Conservation (phyloP, 2,888 invertebrate genomes). For the Andrena bicolor region DNA sequence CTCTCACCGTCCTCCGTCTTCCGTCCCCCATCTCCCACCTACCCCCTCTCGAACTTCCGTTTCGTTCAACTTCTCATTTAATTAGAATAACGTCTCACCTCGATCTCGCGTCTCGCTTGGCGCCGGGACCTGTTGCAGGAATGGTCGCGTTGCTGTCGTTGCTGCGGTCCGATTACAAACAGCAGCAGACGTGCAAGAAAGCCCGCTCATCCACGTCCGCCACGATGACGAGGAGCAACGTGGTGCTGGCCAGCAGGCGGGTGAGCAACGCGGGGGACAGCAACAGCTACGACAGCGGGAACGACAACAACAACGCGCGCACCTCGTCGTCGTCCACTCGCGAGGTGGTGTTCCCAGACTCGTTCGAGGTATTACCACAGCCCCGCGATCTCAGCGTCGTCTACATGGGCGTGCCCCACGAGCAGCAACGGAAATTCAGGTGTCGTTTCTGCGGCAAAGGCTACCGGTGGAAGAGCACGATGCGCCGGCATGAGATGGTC, state of each 20-base stretch:
- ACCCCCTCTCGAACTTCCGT: neutral
- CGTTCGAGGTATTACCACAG: conserved; percentile 84
- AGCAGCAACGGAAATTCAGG: conserved; percentile 89
- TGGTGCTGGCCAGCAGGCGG: conserved; percentile 65
- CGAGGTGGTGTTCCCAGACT: conserved; percentile 83
- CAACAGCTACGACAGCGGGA: conserved; percentile 69
- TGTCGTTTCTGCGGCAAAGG: conserved; percentile 94
- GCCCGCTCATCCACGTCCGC: conserved; percentile 43
- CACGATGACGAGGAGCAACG: conserved; percentile 41
- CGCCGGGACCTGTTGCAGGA: conserved; percentile 82
- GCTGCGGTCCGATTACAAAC: conserved; percentile 82
- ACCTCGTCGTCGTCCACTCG: conserved; percentile 72
- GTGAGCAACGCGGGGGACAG: conserved; percentile 70
- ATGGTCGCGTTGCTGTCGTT: conserved; percentile 82
- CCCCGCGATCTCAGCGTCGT: conserved; percentile 82
- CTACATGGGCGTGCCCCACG: conserved; percentile 86
- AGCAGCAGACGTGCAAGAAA: conserved; percentile 58
- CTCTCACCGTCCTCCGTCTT: neutral
- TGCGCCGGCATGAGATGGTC: conserved; percentile 93
- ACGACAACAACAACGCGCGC: conserved; percentile 62
- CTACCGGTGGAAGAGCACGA: conserved; percentile 94
- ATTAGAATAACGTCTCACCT: conserved; percentile 65
- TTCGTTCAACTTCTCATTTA: conserved; percentile 7
- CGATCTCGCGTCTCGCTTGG: conserved; percentile 74
- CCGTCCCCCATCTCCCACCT: neutral